Percentiles rank a stretch among this genome's conserved stretches.
Conservation (phyloP, 2,888 invertebrate genomes). For the Mechanitis messenoides region DNA sequence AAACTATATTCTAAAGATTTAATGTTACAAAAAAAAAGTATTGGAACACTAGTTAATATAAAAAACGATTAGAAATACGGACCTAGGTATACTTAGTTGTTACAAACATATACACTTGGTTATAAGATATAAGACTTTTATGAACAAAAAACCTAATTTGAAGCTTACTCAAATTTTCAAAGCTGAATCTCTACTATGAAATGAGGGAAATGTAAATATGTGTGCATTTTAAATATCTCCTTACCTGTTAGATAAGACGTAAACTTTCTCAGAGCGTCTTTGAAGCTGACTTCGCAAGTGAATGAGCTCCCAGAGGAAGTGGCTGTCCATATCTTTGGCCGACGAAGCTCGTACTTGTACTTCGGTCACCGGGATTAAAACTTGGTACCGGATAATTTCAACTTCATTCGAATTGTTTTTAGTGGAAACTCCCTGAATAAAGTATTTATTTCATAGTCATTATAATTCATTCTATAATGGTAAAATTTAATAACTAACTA, state of each 20-base stretch:
- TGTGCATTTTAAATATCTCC: not conserved
- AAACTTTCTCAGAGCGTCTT: conserved; percentile 95
- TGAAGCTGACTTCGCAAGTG: conserved; percentile 95
- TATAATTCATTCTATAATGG: not conserved
- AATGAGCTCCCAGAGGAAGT: conserved; percentile 98
- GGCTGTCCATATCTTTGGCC: conserved; percentile 96
- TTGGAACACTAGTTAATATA: too few species aligned
- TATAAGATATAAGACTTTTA: too few species aligned
- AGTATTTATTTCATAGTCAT: conserved; percentile 26
- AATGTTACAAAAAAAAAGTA: too few species aligned
- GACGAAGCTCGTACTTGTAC: conserved; percentile 97
- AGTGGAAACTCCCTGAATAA: conserved; percentile 86
- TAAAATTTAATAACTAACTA: too few species aligned
- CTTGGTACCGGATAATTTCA: conserved; percentile 97
- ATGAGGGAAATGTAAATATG: not conserved
- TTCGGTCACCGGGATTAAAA: conserved; percentile 96
- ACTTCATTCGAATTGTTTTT: conserved; percentile 92
- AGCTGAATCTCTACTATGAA: not conserved
- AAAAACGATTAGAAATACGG: too few species aligned
- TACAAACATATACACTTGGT: too few species aligned
- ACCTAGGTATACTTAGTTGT: too few species aligned
- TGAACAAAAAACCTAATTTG: too few species aligned
- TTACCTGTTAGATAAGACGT: conserved; percentile 95
- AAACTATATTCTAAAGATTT: too few species aligned
- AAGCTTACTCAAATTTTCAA: not conserved